Percentiles rank a stretch among this genome's conserved stretches.
Conservation (phyloP, 2,113 vertebrate species). For the Semicossyphus pulcher region DNA sequence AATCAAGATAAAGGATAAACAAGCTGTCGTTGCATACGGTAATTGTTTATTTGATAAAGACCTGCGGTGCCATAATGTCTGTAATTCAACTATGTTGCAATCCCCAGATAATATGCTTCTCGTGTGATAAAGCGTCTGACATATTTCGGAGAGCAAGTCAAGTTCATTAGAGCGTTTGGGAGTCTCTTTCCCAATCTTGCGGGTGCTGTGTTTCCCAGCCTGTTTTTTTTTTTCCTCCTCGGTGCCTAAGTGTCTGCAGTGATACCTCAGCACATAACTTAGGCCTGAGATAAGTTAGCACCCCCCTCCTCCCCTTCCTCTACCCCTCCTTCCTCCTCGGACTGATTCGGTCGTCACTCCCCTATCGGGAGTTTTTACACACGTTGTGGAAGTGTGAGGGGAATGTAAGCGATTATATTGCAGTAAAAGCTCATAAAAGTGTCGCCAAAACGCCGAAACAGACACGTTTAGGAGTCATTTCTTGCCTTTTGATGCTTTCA, state of each 20-base stretch:
- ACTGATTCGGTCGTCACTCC: slow-evolving; percentile 49
- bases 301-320: slow-evolving; percentile 11
- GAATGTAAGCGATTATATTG: neutral
- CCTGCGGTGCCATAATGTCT: slow-evolving; percentile 98
- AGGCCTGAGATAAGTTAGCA: slow-evolving; percentile 93
- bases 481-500: neutral
- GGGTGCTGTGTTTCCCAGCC: slow-evolving; percentile 77
- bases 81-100: slow-evolving; percentile 85
- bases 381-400: slow-evolving; percentile 36
- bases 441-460: neutral
- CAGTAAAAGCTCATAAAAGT: neutral
- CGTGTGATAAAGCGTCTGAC: slow-evolving; percentile 94
- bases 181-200: slow-evolving; percentile 83
- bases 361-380: slow-evolving; percentile 48
- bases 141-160: slow-evolving; percentile 79
- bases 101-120: slow-evolving; percentile 94
- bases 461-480: no score
- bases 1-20: slow-evolving; percentile 85
- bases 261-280: slow-evolving; percentile 98
- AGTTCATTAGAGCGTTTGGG: slow-evolving; percentile 82
- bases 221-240: slow-evolving; percentile 74
- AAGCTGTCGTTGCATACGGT: slow-evolving; percentile 81
- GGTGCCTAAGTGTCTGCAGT: slow-evolving; percentile 96
- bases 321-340: slow-evolving; percentile 36
- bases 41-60: slow-evolving; percentile 86